A percentile compares a stretch with the other conserved stretches of the same genome.
Evolutionary conservation across 1,140 invertebrate species (phyloP).

Genomic region (Saccostrea cuccullata): DNA sequence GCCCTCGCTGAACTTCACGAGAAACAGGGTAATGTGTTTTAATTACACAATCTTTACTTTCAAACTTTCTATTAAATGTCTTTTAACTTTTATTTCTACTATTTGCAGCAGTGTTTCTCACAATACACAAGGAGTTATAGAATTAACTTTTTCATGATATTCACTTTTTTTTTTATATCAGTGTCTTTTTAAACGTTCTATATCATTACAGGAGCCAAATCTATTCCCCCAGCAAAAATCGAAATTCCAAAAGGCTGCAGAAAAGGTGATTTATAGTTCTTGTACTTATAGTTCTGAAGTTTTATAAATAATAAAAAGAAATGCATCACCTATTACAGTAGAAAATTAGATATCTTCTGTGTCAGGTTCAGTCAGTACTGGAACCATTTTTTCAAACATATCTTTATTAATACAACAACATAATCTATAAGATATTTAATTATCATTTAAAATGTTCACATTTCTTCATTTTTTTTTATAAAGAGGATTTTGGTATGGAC

Average conservation of each 20-base stretch:
- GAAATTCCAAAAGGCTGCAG: conserved; percentile 14
- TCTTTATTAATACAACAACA: not conserved
- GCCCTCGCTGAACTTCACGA: not conserved
- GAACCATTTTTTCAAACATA: not conserved
- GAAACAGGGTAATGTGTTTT: not conserved
- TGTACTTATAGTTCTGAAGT: too few species aligned
- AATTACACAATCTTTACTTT: too few species aligned
- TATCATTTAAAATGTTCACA: not conserved
- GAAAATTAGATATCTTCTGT: too few species aligned
- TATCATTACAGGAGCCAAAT: not conserved
- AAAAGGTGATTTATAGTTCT: not conserved
- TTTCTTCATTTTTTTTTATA: not conserved
- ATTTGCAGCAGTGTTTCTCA: too few species aligned
- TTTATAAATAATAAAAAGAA: too few species aligned
- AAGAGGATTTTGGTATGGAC: not conserved
- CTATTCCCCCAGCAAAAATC: not conserved
- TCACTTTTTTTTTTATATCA: too few species aligned
- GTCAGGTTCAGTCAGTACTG: too few species aligned
- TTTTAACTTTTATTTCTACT: too few species aligned
- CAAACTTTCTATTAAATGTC: too few species aligned
- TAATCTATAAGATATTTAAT: not conserved
- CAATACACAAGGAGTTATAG: too few species aligned
- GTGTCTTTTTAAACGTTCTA: not conserved
- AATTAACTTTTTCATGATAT: too few species aligned
- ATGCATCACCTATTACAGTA: too few species aligned